Base-by-base conservation (phyloP, 2,797 vertebrate species). In the Bradypodion pumilum region DNA sequence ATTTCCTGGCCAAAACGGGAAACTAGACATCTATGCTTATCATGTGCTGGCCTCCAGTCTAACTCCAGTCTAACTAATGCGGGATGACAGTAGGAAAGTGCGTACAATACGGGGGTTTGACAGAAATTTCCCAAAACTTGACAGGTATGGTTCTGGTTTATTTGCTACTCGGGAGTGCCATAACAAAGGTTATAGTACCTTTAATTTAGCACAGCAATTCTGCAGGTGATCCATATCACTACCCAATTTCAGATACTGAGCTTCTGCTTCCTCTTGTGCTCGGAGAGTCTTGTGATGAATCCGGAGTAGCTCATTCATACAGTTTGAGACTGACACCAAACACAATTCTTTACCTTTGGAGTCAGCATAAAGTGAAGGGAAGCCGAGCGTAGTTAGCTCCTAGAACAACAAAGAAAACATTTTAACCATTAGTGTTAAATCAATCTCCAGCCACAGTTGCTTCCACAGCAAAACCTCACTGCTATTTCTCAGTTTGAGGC, bases 141-240 rank as follows among this genome's bases (percentile, higher is more conserved):
- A n/a, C n/a, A n/a, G n/a, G n/a, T n/a, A n/a, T n/a, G n/a, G 35
- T 9, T 69, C 37, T 69, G 37, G 37, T 84, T 32, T n/a, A 78
- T 78, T 59, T 81, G 5, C 70, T 85, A 90, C 85, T 80, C 19
- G 42, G 32, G 78, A 6, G 5, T 7, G 32, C 27, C 44, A 16
- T 16, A 83, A 12, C 68, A 21, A 25, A 79, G 78, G 82, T 29
- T 5, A 80, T 16, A 85, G 56, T 96, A 96, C 98, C 97, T 98
- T 99, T 75, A 98, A 95, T 88, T 98, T 97, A 85, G 96, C 93
- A 91, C 98, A 98, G 96, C 91, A 97, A 92, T 95, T 97, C 94
- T 98, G 98, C 12, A 98, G 93, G 82, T 98, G 97, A 68, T 99
- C 97, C 95, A 99, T 95, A 86, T 97, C 97, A 87, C 97, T 98